Evolutionary conservation across 2,888 invertebrate species (phyloP), one percentile per base, ranked within the genome.

Genomic region (Limenitis camilla): DNA sequence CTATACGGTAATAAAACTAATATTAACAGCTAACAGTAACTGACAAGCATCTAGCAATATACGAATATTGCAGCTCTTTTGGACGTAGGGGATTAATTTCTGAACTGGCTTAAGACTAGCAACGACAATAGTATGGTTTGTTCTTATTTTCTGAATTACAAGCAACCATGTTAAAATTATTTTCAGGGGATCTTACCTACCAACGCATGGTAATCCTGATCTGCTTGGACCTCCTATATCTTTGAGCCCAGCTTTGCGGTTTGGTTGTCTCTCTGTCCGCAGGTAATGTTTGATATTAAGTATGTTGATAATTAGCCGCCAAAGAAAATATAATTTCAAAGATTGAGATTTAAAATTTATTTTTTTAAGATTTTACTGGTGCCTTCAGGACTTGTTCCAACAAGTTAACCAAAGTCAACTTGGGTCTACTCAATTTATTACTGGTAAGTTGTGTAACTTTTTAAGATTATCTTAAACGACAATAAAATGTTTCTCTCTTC

Each of bases 241-340:
- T 2, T 76, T 92, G 72, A 92, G 92, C 62, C 91, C 93, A 0
- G 92, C 93, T 41, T 80, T 94, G 5, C 86, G 92, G 4, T 92
- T 92, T 64, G 93, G 93, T 10, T 92, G 92, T 66, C 78, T 93
- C 2, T 93, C 93, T 9, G 91, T 93, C 0, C 81, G 93, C 28
- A 89, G 78, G 88, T 89, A 69, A 68, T 31, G 30, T 19, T 10
- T 5, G 10, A 10, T 36, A 36, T 10, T 10, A 9, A 10, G 28
- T 40, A 28, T 40, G n/a, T 40, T 28, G 5, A 40, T 19, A 27
- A 39, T 39, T 29, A 10, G 4, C 7, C n/a, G 6, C n/a, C 30
- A 11, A 30, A 29, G 29, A 1, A 7, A 7, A 11, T 30, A 0
- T 41, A 11, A 6, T 5, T 30, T 0, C 2, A 32, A 10, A 8